These are phyloP conservation scores for Protonibea diacanthus DNA, from an alignment of 2,797 vertebrate genomes.

Conservation along the genomic window DNA sequence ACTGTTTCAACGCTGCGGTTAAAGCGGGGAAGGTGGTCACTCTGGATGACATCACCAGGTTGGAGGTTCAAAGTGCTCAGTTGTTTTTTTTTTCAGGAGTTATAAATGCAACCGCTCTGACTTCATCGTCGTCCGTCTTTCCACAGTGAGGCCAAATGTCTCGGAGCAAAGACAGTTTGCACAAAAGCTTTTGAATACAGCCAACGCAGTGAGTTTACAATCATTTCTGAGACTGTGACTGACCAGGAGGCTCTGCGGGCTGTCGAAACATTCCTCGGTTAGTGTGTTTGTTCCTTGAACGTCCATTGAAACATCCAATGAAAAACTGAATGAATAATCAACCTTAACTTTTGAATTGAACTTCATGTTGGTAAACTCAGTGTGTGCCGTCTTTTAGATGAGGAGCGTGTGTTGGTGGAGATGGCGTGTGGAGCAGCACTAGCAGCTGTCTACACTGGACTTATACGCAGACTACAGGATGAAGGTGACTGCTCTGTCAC, in stretches of 20 bases:
- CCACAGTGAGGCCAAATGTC: slow-evolving; percentile 84
- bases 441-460: slow-evolving; percentile 73
- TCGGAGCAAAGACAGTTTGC: slow-evolving; percentile 82
- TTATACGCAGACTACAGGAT: slow-evolving; percentile 67
- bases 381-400: slow-evolving; percentile 56
- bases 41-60: slow-evolving; percentile 88
- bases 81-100: neutral
- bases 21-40: slow-evolving; percentile 83
- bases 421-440: slow-evolving; percentile 77
- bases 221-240: slow-evolving; percentile 77
- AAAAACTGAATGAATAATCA: neutral
- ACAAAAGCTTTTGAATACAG: slow-evolving; percentile 80
- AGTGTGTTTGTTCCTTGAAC: slow-evolving; percentile 15
- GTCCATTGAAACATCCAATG: neutral
- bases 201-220: slow-evolving; percentile 54
- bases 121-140: neutral
- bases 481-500: slow-evolving; percentile 59
- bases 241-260: slow-evolving; percentile 78
- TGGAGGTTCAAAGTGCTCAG: neutral
- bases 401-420: slow-evolving; percentile 79
- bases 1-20: slow-evolving; percentile 84
- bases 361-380: neutral
- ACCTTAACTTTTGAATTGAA: neutral
- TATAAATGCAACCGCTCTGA: accelerated
- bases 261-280: slow-evolving; percentile 75